phyloP scores from a whole-genome alignment of 2,113 vertebrate species.

The Pachycephala philippinensis region DNA sequence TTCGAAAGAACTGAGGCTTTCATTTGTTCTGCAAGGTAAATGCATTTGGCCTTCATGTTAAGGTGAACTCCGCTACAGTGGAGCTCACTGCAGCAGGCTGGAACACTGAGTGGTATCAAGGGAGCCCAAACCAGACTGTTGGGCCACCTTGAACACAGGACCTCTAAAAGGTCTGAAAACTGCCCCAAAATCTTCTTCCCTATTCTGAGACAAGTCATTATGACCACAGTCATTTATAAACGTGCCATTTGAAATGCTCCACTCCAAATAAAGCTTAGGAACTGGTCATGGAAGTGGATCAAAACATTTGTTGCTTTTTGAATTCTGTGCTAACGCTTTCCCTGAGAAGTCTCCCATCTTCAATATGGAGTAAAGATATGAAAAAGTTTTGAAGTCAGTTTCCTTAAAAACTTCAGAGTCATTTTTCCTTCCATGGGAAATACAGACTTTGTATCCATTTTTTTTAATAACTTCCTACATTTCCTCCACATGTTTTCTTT shows the following conservation, averaged over 20 bases:
- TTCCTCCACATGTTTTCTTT: background rate
- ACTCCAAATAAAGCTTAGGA: background rate
- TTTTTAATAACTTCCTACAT: background rate
- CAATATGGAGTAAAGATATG: background rate
- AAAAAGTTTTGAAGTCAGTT: background rate
- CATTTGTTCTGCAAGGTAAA: background rate
- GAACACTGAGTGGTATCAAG: background rate
- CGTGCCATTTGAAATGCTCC: background rate
- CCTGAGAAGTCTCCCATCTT: background rate
- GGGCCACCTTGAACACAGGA: background rate
- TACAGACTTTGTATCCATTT: background rate
- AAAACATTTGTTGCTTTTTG: background rate
- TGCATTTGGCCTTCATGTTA: background rate
- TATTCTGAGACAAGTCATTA: background rate
- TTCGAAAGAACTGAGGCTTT: background rate
- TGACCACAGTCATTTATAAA: background rate
- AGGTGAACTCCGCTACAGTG: background rate
- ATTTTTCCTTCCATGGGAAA: background rate
- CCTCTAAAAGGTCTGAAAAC: background rate
- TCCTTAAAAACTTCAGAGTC: background rate
- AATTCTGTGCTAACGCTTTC: background rate
- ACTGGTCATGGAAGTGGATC: background rate
- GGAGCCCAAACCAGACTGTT: background rate
- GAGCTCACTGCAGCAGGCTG: background rate
- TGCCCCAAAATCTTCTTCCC: background rate